Evolutionary conservation across 2,797 vertebrate species (phyloP), one percentile per base, ranked within the genome.

Genomic region (Sternarchorhynchus goeldii): DNA sequence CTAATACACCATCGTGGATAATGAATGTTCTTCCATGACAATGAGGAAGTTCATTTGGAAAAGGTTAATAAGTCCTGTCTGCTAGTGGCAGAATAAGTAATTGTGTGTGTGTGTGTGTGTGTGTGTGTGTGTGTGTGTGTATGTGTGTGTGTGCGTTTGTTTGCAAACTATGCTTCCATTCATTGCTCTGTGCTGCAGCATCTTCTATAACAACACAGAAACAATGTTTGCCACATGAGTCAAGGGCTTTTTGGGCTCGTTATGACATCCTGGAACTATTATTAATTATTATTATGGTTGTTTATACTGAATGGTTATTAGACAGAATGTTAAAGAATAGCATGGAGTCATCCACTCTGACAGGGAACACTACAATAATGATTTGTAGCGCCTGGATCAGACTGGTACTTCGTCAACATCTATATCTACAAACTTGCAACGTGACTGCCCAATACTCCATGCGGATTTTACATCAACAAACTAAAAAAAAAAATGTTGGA

Each of bases 51-150:
- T 82, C 80, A 85, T 85, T 81, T 81, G 79, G 60, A 75, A 74
- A 70, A 75, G 77, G 79, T 81, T 86, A 87, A 85, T 85, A 82
- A 85, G 80, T 81, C 77, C 74, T 83, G 66, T 53, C 76, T 77
- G 82, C 81, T 80, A 29, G 62, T 73, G 73, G 77, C 74, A 50
- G 39, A 74, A 73, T 57, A 66, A 79, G 64, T 77, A 82, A 81
- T 74, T 66, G 25, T 70, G 69, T 69, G 39, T 34, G 31, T 50
- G 45, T 31, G 66, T 12, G 56, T 68, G 76, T 72, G 76, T 62
- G 71, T 70, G 53, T 55, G 66, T 68, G 72, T 68, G 80, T 71
- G 75, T 77, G 79, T 66, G 36, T 34, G 73, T 56, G 78, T 69
- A 41, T 82, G 71, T 65, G 60, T 75, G 55, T 56, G 2, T 67